Evolutionary conservation across 2,888 invertebrate genomes (phyloP).

Genomic region (Timema cristinae): DNA sequence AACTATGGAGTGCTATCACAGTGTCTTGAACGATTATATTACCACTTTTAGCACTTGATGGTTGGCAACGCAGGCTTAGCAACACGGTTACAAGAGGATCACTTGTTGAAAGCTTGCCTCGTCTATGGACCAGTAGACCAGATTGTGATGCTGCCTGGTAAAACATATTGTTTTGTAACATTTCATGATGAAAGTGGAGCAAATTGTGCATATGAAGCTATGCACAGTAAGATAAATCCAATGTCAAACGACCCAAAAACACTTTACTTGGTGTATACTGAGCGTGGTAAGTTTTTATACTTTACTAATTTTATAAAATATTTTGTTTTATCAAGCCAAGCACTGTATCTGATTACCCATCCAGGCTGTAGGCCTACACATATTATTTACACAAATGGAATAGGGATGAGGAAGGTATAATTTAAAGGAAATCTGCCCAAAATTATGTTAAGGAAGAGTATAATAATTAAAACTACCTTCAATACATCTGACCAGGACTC

Average conservation of each 20-base stretch:
- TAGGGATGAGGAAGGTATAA: too few relatives aligned
- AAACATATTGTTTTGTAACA: slow-evolving; percentile 75
- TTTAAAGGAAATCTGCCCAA: too few relatives aligned
- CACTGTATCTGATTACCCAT: too few relatives aligned
- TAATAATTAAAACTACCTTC: too few relatives aligned
- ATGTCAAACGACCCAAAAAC: slow-evolving; percentile 51
- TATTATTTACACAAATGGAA: too few relatives aligned
- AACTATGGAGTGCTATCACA: too few relatives aligned
- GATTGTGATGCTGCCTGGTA: slow-evolving; percentile 68
- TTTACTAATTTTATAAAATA: too few relatives aligned
- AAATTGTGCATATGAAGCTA: slow-evolving; percentile 50
- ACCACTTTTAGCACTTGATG: slow-evolving; percentile 59
- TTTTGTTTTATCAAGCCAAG: too few relatives aligned
- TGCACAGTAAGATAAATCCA: slow-evolving; percentile 58
- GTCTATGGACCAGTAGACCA: slow-evolving; percentile 54
- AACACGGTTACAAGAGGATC: slow-evolving; percentile 68
- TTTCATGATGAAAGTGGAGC: slow-evolving; percentile 55
- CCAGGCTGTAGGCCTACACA: too few relatives aligned
- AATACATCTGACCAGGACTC: too few relatives aligned
- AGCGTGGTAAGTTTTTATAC: slow-evolving; percentile 50
- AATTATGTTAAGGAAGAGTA: too few relatives aligned
- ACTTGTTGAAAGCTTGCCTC: slow-evolving; percentile 53
- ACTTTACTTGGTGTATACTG: slow-evolving; percentile 62
- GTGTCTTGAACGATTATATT: background rate
- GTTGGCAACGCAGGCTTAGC: slow-evolving; percentile 86